Evolutionary conservation across 53 echinoderm and acorn worm genomes (phyloP).

Genomic region (Crossaster papposus): DNA sequence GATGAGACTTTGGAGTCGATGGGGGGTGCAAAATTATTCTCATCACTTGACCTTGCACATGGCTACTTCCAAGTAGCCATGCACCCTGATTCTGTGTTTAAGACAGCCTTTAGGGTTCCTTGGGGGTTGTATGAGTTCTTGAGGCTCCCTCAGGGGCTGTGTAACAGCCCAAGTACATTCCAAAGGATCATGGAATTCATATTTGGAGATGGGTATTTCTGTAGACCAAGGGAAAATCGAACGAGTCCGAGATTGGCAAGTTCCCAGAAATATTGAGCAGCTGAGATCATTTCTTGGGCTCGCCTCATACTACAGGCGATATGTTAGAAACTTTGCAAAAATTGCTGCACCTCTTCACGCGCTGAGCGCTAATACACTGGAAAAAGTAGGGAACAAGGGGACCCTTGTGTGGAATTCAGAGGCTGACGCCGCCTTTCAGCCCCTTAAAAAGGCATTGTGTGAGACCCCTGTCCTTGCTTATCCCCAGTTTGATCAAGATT

Average conservation of each 20-base stretch:
- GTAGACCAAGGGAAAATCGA: slow-evolving; percentile 9
- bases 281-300: slow-evolving; percentile 33
- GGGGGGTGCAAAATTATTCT: slow-evolving; percentile 28
- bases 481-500: slow-evolving; percentile 26
- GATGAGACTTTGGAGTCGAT: slow-evolving; percentile 53
- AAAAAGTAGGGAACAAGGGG: slow-evolving; percentile 28
- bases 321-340: background rate
- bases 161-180: slow-evolving; percentile 75
- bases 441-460: background rate
- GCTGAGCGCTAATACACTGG: background rate
- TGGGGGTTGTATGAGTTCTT: slow-evolving; percentile 78
- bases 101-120: slow-evolving; percentile 67
- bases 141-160: slow-evolving; percentile 67
- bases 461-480: slow-evolving; percentile 11
- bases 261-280: background rate
- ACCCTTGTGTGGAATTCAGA: slow-evolving; percentile 40
- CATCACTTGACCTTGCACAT: slow-evolving; percentile 34
- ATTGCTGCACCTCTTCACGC: slow-evolving; percentile 35
- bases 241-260: slow-evolving; percentile 18
- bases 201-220: slow-evolving; percentile 54
- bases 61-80: slow-evolving; percentile 38
- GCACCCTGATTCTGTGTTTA: slow-evolving; percentile 5
- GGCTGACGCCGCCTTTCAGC: slow-evolving; percentile 5
- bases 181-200: slow-evolving; percentile 76
- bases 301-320: slow-evolving; percentile 14